phyloP scores from a whole-genome alignment of 2,797 vertebrate species.

The Aulostomus chinensis region DNA sequence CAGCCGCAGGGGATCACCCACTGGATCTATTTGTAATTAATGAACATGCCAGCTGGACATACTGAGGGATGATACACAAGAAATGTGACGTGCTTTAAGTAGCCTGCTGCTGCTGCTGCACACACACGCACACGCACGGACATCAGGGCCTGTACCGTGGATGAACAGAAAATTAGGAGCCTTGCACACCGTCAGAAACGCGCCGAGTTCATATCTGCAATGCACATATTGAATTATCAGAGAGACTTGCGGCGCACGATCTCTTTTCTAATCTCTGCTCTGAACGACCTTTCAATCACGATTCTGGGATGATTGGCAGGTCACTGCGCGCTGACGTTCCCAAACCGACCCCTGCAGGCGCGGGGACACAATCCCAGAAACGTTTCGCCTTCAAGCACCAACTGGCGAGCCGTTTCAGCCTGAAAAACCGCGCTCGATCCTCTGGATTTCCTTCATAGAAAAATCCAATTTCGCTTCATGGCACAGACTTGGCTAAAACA shows the following conservation, averaged over 20 bases:
- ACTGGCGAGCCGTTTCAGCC: too few species aligned
- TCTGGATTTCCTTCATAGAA: too few species aligned
- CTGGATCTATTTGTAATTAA: conserved; percentile 32
- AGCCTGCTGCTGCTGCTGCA: conserved; percentile 24
- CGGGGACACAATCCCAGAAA: conserved; percentile 36
- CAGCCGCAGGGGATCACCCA: conserved; percentile 12
- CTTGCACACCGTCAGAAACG: too few species aligned
- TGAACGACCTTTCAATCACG: conserved; percentile 40
- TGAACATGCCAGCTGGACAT: conserved; percentile 27
- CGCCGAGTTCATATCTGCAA: too few species aligned
- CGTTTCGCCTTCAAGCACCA: conserved; percentile 11
- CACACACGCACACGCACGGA: not conserved
- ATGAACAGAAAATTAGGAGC: too few species aligned
- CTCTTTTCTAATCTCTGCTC: conserved; percentile 36
- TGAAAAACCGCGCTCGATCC: too few species aligned
- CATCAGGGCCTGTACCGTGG: too few species aligned
- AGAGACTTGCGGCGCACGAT: conserved; percentile 9
- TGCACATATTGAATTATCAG: not conserved
- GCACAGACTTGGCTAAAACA: too few species aligned
- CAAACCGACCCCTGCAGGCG: conserved; percentile 16
- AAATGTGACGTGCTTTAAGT: conserved; percentile 39
- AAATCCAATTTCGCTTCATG: too few species aligned
- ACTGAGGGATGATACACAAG: conserved; percentile 27
- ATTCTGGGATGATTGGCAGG: conserved; percentile 49
- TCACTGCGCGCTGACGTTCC: conserved; percentile 17